A percentile compares a stretch with the other conserved stretches of the same genome.
Conservation (phyloP, 2,888 invertebrate genomes). For the Strigamia maritima region DNA sequence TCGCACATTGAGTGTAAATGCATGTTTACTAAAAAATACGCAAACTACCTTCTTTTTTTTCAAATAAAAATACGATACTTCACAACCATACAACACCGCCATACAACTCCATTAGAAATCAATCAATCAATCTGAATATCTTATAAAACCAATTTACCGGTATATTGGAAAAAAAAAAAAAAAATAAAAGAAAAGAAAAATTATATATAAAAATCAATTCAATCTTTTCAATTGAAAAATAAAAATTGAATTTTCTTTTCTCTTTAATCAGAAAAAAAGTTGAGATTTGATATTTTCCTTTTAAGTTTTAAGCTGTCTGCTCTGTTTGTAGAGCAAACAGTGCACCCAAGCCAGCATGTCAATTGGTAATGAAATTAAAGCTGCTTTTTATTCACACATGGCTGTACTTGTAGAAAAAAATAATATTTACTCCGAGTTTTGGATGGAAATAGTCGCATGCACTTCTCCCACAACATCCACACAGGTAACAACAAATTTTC, state of each 20-base stretch:
- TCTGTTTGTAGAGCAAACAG: constrained; percentile 30
- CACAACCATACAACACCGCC: too few relatives aligned
- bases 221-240: too few relatives aligned
- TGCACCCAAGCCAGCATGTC: constrained; percentile 19
- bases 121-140: neutral
- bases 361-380: constrained; percentile 25
- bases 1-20: neutral
- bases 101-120: neutral
- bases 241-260: too few relatives aligned
- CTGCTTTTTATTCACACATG: constrained; percentile 22
- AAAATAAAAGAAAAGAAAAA: too few relatives aligned
- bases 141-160: too few relatives aligned
- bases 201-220: too few relatives aligned
- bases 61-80: too few relatives aligned
- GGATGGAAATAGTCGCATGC: neutral
- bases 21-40: neutral
- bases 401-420: constrained; percentile 25
- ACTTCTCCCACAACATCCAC: neutral
- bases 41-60: neutral
- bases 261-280: neutral
- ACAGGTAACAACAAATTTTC: neutral
- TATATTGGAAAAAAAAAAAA: too few relatives aligned
- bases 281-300: neutral
- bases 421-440: neutral
- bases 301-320: neutral